Base-by-base conservation (phyloP, 2,888 invertebrate species). In the Heliconius ethilla region DNA sequence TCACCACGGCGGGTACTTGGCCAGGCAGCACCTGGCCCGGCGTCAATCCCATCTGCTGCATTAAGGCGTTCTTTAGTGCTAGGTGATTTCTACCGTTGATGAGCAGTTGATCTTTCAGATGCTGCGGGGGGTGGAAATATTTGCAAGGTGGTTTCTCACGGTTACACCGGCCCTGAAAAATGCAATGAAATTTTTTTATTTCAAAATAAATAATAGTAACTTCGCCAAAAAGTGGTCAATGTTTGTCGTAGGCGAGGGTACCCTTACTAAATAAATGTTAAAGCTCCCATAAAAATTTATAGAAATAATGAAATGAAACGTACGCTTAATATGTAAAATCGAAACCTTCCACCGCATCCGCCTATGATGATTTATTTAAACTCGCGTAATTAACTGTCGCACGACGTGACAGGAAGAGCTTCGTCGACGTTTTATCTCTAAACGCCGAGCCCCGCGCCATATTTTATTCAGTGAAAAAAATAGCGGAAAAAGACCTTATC, bases 141-240 rank as follows among this genome's bases (percentile, higher is more conserved):
- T 99, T 99, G 98, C 99, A 99, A 89, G 99, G 99, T 84, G 99
- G 99, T 94, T 99, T 99, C 95, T 99, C 99, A 89, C 99, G 97
- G 94, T 99, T 99, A 96, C 99, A 99, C 95, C 99, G 99, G 91
- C 99, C 99, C 99, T 99, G 96, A 81, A 94, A 94, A 62, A 66
- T 55, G 27, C 25, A 29, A 67, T n/a, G 10, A 22, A 0, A 2
- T 13, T 11, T 11, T 27, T 63, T 63, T 63, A 27, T 27, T n/a
- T 13, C 13, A 22, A 37, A 18, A 67, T 67, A 67, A 18, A 29
- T 29, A 65, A 9, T 65, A 22, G 27, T 63, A 51, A 51, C 7
- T 18, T 51, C 18, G 7, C 51, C 51, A 51, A 51, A 18, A 37
- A 66, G 22, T 33, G 29, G 10, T n/a, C 1, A 5, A 40, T 13